Percentiles rank a stretch among this genome's conserved stretches.
These are phyloP conservation scores for Parasteatoda tepidariorum DNA, from an alignment of 1,140 invertebrate genomes.

Conservation along the genomic window DNA sequence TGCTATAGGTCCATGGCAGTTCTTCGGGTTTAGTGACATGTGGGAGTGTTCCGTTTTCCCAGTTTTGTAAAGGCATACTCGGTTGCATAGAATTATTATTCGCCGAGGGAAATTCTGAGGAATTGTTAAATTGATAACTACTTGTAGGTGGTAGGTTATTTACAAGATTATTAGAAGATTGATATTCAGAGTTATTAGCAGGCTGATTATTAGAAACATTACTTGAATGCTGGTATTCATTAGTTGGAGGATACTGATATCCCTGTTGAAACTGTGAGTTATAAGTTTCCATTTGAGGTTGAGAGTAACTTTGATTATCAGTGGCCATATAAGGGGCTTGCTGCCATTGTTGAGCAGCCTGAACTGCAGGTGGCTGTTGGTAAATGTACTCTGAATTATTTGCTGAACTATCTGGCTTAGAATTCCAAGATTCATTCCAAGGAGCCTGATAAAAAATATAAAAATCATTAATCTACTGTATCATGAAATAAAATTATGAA, in stretches of 20 bases:
- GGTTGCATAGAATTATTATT: slow-evolving; percentile 10
- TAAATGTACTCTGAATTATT: background rate
- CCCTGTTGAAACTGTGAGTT: background rate
- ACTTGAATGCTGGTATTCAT: background rate
- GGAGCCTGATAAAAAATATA: background rate
- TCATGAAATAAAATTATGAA: background rate
- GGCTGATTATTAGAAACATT: background rate
- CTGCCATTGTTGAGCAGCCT: slow-evolving; percentile 19
- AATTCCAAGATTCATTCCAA: slow-evolving; percentile 15
- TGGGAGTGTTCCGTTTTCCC: slow-evolving; percentile 33
- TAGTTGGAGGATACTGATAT: background rate
- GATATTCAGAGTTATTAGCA: background rate
- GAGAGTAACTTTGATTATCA: slow-evolving; percentile 35
- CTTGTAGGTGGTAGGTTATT: background rate
- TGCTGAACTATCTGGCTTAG: background rate
- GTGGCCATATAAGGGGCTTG: slow-evolving; percentile 3
- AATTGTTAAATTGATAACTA: too few species aligned
- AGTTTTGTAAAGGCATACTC: background rate
- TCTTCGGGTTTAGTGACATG: slow-evolving; percentile 23
- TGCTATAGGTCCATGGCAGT: slow-evolving; percentile 26
- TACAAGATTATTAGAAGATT: background rate
- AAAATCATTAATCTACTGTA: background rate
- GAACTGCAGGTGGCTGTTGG: background rate
- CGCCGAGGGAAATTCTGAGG: too few species aligned
- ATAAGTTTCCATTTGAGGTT: background rate